Evolutionary conservation across 2,113 vertebrate species (phyloP).

Genomic region (Microtus montanus): DNA sequence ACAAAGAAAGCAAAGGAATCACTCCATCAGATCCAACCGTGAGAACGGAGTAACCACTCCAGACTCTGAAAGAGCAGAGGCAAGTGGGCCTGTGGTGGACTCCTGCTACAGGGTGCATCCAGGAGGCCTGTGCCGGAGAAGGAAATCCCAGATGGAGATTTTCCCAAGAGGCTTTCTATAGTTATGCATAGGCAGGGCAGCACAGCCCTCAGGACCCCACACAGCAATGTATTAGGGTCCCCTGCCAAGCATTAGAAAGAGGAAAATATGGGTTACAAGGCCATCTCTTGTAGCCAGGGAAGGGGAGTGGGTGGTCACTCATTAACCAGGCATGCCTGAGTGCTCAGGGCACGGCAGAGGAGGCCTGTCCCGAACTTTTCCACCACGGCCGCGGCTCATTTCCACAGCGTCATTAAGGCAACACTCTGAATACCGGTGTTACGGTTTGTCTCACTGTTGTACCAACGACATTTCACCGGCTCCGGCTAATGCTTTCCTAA

Average conservation of each 20-base stretch:
- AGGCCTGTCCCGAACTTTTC: conserved; percentile 52
- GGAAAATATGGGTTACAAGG: conserved; percentile 20
- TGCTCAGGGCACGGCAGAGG: conserved; percentile 8
- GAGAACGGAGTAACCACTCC: background rate
- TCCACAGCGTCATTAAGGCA: background rate
- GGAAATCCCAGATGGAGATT: background rate
- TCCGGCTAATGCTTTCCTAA: conserved; percentile 73
- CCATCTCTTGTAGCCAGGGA: background rate
- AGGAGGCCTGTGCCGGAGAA: background rate
- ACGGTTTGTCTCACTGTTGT: conserved; percentile 36
- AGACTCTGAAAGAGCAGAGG: background rate
- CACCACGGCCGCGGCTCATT: conserved; percentile 18
- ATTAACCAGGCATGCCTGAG: conserved; percentile 55
- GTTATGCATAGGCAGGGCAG: background rate
- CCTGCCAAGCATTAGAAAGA: background rate
- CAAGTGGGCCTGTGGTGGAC: background rate
- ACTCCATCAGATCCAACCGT: background rate
- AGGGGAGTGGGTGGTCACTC: background rate
- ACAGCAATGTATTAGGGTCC: background rate
- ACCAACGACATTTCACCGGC: background rate
- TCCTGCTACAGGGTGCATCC: background rate
- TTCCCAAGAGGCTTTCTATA: background rate
- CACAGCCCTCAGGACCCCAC: conserved; percentile 26
- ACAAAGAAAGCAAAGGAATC: conserved; percentile 8
- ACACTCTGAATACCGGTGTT: background rate